Percentiles rank a stretch among this genome's conserved stretches.
phyloP scores from a whole-genome alignment of 2,888 invertebrate genomes.

The Hyppa rectilinea region DNA sequence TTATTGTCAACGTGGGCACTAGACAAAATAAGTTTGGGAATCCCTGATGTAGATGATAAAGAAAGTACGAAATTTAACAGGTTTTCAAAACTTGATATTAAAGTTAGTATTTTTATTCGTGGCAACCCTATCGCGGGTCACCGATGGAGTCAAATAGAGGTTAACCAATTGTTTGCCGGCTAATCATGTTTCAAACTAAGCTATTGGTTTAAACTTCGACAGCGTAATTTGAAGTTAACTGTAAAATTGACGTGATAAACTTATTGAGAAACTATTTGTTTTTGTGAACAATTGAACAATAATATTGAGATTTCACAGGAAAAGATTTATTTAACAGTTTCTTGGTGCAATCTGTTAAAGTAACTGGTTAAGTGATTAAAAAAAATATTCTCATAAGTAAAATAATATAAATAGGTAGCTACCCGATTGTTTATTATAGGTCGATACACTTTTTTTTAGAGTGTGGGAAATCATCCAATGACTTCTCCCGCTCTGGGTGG shows the following conservation, averaged over 20 bases:
- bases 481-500: too few relatives aligned
- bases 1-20: too few relatives aligned
- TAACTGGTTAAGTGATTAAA: background rate
- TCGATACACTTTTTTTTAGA: too few relatives aligned
- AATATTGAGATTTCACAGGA: constrained; percentile 23
- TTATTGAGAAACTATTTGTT: constrained; percentile 53
- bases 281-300: constrained; percentile 40
- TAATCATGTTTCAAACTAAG: constrained; percentile 79
- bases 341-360: background rate
- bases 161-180: constrained; percentile 79
- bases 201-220: constrained; percentile 77
- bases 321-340: background rate
- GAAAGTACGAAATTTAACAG: too few relatives aligned
- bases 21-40: too few relatives aligned
- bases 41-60: too few relatives aligned
- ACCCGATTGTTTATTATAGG: background rate
- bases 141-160: constrained; percentile 75
- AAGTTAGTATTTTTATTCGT: constrained; percentile 7
- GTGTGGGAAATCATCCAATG: too few relatives aligned
- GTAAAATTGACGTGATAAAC: constrained; percentile 69
- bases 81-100: too few relatives aligned
- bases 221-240: constrained; percentile 75
- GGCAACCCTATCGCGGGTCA: constrained; percentile 74
- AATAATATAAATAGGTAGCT: background rate
- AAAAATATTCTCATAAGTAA: background rate